Evolutionary conservation across 2,113 vertebrate genomes (phyloP).

Genomic region (Monarcha castaneiventris): DNA sequence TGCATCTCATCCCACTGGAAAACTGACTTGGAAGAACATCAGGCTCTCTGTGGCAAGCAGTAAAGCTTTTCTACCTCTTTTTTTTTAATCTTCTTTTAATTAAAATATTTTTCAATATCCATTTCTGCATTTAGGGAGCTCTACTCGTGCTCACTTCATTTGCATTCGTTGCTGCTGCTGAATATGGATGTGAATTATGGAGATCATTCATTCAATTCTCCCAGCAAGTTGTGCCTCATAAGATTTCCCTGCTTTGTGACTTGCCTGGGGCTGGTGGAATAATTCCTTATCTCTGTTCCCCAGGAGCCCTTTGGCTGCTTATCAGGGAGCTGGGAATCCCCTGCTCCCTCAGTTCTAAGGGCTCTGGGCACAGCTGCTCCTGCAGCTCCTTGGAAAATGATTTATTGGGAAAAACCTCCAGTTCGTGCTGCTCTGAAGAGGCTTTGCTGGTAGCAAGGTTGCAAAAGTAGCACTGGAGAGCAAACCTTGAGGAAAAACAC

Average conservation of each 20-base stretch:
- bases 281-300: background rate
- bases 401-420: background rate
- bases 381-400: background rate
- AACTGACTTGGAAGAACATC: background rate
- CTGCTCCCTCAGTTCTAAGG: background rate
- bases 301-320: background rate
- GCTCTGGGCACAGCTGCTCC: background rate
- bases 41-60: background rate
- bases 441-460: background rate
- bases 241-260: background rate
- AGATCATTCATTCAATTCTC: background rate
- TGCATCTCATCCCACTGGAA: background rate
- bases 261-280: background rate
- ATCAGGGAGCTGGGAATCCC: background rate
- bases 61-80: background rate
- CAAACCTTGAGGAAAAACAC: background rate
- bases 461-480: background rate
- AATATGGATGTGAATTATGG: background rate
- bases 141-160: accelerated
- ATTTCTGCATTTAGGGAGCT: background rate
- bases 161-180: background rate
- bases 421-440: background rate
- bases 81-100: background rate
- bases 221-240: background rate
- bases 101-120: background rate